Evolutionary conservation across 2,797 vertebrate genomes (phyloP), one percentile per base, ranked within the genome.

Genomic region (Tadarida brasiliensis): DNA sequence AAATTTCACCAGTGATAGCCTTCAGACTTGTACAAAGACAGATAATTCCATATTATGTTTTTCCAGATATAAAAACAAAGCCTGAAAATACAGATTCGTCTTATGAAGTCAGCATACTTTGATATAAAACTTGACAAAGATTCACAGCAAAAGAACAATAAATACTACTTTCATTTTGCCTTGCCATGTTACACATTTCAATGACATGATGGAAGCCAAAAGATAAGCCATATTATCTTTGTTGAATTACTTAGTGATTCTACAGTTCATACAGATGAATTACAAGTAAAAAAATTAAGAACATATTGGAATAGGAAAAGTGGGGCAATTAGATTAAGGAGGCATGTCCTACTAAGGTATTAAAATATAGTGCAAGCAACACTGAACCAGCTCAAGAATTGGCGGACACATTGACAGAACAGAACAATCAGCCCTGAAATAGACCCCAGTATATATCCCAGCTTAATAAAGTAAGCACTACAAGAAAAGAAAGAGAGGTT

Each of bases 1-100:
- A 87, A 85, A 54, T 67, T 56, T 96, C 19, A 82, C 33, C 49
- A 78, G 30, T 35, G 19, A 91, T 85, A 82, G 56, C 57, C 77
- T 91, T 56, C 84, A 89, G 83, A 86, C n/a, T 54, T 93, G 65
- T 11, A 87, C 49, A 87, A 44, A 95, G 30, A 59, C 11, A 65
- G 6, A 17, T 65, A 83, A 77, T 87, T 59, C 9, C 30, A 24
- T 56, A 47, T 59, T 49, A 51, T 17, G 51, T 33, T 76, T 94
- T 93, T 65, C 54, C 77, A 86, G n/a, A 19, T 63, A 51, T 26
- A 33, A 68, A 88, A 82, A 65, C 61, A 56, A 93, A 54, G 78
- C 16, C 61, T 59, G 19, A 56, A 84, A 89, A 67, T 68, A 76
- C 14, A 89, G 51, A 33, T 49, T 81, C 28, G 86, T 78, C 56